These are phyloP conservation scores for Abrostola tripartita DNA, from an alignment of 2,888 invertebrate genomes.

Conservation along the genomic window DNA sequence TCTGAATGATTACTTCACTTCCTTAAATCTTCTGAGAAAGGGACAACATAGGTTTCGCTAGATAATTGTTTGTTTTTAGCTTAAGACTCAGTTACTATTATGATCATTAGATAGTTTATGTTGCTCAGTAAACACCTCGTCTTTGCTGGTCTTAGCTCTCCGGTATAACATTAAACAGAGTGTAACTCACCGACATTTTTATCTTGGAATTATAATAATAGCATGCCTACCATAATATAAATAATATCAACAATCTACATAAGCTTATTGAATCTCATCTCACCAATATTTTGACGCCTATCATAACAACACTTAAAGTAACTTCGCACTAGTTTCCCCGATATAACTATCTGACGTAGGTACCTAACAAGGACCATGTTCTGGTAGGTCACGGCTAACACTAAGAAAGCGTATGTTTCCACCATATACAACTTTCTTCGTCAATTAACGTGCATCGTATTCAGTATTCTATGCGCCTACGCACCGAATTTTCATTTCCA, in stretches of 20 bases:
- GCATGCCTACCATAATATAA: too few species aligned
- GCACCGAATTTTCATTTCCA: conserved; percentile 42
- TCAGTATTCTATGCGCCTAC: conserved; percentile 21
- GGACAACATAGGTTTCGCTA: too few species aligned
- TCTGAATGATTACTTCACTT: too few species aligned
- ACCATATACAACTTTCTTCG: conserved; percentile 48
- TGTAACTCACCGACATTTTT: too few species aligned
- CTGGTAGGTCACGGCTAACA: conserved; percentile 46
- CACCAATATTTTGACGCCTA: conserved; percentile 8
- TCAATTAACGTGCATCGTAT: conserved; percentile 39
- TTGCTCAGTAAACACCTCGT: too few species aligned
- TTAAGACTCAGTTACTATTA: too few species aligned
- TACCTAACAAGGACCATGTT: conserved; percentile 18
- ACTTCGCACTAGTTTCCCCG: conserved; percentile 16
- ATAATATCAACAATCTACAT: neutral
- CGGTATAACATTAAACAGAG: too few species aligned
- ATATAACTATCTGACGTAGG: conserved; percentile 14
- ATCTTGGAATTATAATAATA: too few species aligned
- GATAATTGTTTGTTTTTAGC: too few species aligned
- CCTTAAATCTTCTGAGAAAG: too few species aligned
- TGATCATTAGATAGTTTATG: too few species aligned
- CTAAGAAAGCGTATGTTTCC: conserved; percentile 46
- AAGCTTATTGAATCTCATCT: neutral
- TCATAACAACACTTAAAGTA: conserved; percentile 1
- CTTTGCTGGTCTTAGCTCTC: too few species aligned